These are phyloP conservation scores for Talpa occidentalis DNA, from an alignment of 2,113 vertebrate genomes.

Conservation along the genomic window DNA sequence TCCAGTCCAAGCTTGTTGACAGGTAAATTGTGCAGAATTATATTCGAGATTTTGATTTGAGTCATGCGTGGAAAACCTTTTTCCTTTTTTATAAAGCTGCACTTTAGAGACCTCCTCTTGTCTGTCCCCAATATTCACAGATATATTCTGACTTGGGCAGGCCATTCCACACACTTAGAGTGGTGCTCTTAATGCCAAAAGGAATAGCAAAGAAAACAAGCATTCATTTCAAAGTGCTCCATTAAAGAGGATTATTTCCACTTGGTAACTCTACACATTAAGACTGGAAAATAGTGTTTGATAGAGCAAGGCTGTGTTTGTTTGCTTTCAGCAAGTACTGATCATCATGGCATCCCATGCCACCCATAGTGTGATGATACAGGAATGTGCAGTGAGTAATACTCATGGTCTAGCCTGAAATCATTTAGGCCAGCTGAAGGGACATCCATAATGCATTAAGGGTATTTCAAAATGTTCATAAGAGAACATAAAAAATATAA, in stretches of 20 bases:
- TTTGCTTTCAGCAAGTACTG: not conserved
- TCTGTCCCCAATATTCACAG: not conserved
- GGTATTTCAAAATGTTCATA: not conserved
- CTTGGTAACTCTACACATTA: not conserved
- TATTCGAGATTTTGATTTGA: not conserved
- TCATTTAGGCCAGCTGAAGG: not conserved
- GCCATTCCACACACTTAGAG: not conserved
- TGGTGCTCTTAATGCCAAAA: not conserved
- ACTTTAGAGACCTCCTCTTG: not conserved
- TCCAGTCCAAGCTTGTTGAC: not conserved
- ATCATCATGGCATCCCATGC: accelerated
- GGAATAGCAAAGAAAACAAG: not conserved
- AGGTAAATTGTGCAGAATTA: not conserved
- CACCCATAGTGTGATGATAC: accelerated
- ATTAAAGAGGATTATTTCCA: not conserved
- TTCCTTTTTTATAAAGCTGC: not conserved
- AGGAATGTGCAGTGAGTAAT: not conserved
- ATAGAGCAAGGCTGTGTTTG: not conserved
- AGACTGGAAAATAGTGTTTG: not conserved
- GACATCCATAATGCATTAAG: not conserved
- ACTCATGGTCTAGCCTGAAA: not conserved
- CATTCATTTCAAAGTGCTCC: not conserved
- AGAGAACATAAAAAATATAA: not conserved
- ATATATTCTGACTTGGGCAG: not conserved
- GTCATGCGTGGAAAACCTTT: not conserved